Percentiles rank a stretch among this genome's conserved stretches.
These are phyloP conservation scores for Otolemur garnettii DNA, from an alignment of 2,113 vertebrate genomes.

Conservation along the genomic window DNA sequence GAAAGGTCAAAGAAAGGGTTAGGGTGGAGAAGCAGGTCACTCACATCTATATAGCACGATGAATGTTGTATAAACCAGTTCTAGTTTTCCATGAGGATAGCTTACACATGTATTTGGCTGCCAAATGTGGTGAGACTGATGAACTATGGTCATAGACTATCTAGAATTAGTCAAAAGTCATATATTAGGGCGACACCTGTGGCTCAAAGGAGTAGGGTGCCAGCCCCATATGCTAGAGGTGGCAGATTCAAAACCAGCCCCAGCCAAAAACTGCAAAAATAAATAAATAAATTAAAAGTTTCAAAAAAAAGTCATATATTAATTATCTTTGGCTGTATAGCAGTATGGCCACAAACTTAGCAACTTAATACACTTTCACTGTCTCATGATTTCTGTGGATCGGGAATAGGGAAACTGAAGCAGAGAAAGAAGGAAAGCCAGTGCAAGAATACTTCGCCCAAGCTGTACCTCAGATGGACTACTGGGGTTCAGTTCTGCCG, in stretches of 20 bases:
- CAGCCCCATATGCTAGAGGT: no score
- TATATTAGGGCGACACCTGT: no score
- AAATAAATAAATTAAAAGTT: no score
- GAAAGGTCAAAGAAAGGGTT: neutral
- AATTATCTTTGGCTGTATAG: neutral
- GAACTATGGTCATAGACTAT: neutral
- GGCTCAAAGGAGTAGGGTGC: no score
- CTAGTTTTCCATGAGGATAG: neutral
- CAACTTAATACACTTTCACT: neutral
- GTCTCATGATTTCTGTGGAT: neutral
- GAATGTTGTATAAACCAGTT: neutral
- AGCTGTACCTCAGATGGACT: neutral
- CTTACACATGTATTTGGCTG: neutral
- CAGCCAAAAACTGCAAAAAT: no score
- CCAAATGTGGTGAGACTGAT: neutral
- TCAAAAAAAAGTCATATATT: neutral
- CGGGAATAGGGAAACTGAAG: neutral
- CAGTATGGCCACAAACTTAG: neutral
- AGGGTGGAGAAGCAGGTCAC: neutral
- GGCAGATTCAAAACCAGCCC: no score
- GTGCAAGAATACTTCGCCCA: neutral
- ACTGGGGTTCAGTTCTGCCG: neutral
- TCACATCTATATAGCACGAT: fast-evolving
- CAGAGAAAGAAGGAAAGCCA: neutral
- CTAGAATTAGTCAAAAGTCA: neutral